phyloP scores from a whole-genome alignment of 2,797 vertebrate genomes.

The Micropoecilia bifurca region DNA sequence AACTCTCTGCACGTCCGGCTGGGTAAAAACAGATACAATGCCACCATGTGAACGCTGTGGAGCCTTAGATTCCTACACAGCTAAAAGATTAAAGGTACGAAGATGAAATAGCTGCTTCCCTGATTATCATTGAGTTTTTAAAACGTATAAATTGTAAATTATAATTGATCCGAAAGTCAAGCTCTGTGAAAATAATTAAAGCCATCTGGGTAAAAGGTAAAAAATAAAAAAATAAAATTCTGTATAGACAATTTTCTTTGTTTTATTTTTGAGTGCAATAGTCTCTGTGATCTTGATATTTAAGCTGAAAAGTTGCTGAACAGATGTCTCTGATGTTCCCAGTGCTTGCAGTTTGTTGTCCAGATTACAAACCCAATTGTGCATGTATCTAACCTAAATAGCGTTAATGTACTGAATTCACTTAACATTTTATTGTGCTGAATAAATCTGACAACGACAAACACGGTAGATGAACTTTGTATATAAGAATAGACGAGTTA shows the following conservation, averaged over 20 bases:
- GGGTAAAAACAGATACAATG: slow-evolving; percentile 46
- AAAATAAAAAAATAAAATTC: slow-evolving; percentile 55
- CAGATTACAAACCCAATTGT: slow-evolving; percentile 72
- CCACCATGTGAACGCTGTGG: slow-evolving; percentile 43
- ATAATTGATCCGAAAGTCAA: slow-evolving; percentile 50
- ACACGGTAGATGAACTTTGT: slow-evolving; percentile 79
- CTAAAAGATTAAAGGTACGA: slow-evolving; percentile 53
- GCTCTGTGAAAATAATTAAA: slow-evolving; percentile 42
- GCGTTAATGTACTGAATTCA: slow-evolving; percentile 66
- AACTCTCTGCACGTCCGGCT: slow-evolving; percentile 51
- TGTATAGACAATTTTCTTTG: slow-evolving; percentile 69
- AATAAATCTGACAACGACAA: slow-evolving; percentile 69
- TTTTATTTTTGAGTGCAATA: slow-evolving; percentile 71
- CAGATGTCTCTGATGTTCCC: slow-evolving; percentile 66
- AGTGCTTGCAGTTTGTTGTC: slow-evolving; percentile 65
- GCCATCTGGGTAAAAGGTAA: slow-evolving; percentile 25
- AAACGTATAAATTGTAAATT: slow-evolving; percentile 56
- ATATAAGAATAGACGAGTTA: slow-evolving; percentile 81
- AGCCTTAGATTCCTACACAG: slow-evolving; percentile 40
- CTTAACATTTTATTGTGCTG: slow-evolving; percentile 69
- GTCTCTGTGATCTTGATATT: slow-evolving; percentile 75
- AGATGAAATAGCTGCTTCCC: slow-evolving; percentile 53
- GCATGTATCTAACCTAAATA: slow-evolving; percentile 72
- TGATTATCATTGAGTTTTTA: slow-evolving; percentile 41
- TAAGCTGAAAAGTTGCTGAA: slow-evolving; percentile 66